Base-by-base conservation (phyloP, 2,888 invertebrate genomes). In the Caenorhabditis sp. region DNA sequence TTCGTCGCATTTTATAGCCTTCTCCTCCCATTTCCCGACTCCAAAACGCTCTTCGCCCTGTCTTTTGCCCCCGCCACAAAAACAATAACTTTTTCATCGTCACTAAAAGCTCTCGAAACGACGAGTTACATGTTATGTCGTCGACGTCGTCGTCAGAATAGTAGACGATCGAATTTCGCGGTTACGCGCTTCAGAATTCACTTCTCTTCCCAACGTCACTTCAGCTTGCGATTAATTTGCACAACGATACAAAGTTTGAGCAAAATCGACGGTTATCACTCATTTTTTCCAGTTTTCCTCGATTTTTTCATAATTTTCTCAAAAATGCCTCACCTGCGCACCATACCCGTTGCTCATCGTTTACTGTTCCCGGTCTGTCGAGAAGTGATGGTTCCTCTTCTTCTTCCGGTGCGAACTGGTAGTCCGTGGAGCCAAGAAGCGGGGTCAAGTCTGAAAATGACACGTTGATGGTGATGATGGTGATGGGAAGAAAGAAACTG, bases 311-410 rank as follows among this genome's bases (percentile, higher is more conserved):
- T n/a, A n/a, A n/a, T n/a, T n/a, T n/a, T n/a, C n/a, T n/a, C n/a
- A n/a, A n/a, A n/a, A n/a, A n/a, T n/a, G n/a, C n/a, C 71, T 53
- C 20, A 72, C 72, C 64, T 72, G 72, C 28, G 64, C 72, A 64
- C 64, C 72, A 64, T 72, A 72, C 72, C 72, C 72, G 72, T 72
- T 72, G 72, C 61, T 72, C 72, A 72, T 72, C 61, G 44, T 72
- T 47, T 22, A 26, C 35, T 50, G 5, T 32, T n/a, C 62, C 44
- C 40, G 28, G n/a, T 28, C 69, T 50, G 32, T 4, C 32, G 32
- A 32, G 32, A 32, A 32, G 32, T 22, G 47, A n/a, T n/a, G n/a
- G n/a, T n/a, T n/a, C n/a, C n/a, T n/a, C n/a, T n/a, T n/a, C n/a
- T n/a, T n/a, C n/a, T n/a, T n/a, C n/a, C n/a, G 47, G 15, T 40